These are phyloP conservation scores for Smutsia gigantea DNA, from an alignment of 2,797 vertebrate species.

Conservation along the genomic window DNA sequence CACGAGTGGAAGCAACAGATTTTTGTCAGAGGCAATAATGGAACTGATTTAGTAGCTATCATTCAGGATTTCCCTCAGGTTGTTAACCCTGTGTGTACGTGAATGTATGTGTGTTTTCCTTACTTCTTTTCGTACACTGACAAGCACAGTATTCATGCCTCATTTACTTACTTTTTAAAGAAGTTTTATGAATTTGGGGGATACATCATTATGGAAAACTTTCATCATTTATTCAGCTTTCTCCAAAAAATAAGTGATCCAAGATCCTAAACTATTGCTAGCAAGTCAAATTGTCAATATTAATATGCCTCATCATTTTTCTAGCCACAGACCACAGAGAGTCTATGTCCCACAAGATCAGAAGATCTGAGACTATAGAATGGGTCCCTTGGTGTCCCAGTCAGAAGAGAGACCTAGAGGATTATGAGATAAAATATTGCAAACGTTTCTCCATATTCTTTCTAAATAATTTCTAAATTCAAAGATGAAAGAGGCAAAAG, in stretches of 20 bases:
- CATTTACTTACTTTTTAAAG: neutral
- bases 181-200: neutral
- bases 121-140: neutral
- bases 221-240: neutral
- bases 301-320: neutral
- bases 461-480: neutral
- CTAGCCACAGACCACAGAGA: neutral
- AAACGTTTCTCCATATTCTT: neutral
- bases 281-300: neutral
- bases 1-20: neutral
- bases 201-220: neutral
- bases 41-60: neutral
- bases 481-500: neutral
- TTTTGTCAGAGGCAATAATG: neutral
- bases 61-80: neutral
- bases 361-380: neutral
- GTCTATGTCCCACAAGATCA: neutral
- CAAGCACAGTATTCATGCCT: neutral
- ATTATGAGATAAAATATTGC: neutral
- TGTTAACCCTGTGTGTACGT: neutral
- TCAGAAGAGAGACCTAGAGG: neutral
- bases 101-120: neutral
- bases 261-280: neutral
- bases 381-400: neutral
- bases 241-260: neutral